Percentiles rank a stretch among this genome's conserved stretches.
Conservation (phyloP, 2,888 invertebrate species). For the Clusia tigrina region DNA sequence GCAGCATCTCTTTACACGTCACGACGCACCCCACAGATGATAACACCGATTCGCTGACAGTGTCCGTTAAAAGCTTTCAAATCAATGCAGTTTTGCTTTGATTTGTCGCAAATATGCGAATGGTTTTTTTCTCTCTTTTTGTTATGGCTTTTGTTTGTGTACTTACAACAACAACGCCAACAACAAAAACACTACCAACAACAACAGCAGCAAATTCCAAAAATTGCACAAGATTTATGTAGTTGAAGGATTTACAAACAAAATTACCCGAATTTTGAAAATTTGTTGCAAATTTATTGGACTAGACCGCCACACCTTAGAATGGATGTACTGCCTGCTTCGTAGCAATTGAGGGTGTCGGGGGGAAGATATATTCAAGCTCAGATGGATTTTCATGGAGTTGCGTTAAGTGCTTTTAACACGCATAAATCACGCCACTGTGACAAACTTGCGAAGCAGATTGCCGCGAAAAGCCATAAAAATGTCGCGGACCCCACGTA, state of each 20-base stretch:
- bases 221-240: slow-evolving; percentile 60
- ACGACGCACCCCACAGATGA: no score
- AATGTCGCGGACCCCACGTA: not conserved
- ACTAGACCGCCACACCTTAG: not conserved
- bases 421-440: slow-evolving; percentile 56
- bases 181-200: no score
- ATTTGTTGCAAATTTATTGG: not conserved
- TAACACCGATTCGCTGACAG: no score
- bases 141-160: no score
- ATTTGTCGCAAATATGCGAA: slow-evolving; percentile 52
- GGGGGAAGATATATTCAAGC: not conserved
- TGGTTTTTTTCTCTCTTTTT: no score
- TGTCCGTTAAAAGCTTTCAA: slow-evolving; percentile 48
- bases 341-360: not conserved
- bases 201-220: no score
- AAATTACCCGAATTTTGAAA: not conserved
- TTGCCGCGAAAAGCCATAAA: not conserved
- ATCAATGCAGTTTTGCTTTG: slow-evolving; percentile 61
- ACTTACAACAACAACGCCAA: no score
- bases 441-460: slow-evolving; percentile 45
- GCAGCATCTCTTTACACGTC: no score
- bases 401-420: slow-evolving; percentile 58
- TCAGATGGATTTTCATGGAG: slow-evolving; percentile 49
- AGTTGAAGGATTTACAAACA: slow-evolving; percentile 58
- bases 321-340: not conserved